A percentile compares a stretch with the other conserved stretches of the same genome.
These are phyloP conservation scores for Keiferia lycopersicella DNA, from an alignment of 2,888 invertebrate genomes.

Conservation along the genomic window DNA sequence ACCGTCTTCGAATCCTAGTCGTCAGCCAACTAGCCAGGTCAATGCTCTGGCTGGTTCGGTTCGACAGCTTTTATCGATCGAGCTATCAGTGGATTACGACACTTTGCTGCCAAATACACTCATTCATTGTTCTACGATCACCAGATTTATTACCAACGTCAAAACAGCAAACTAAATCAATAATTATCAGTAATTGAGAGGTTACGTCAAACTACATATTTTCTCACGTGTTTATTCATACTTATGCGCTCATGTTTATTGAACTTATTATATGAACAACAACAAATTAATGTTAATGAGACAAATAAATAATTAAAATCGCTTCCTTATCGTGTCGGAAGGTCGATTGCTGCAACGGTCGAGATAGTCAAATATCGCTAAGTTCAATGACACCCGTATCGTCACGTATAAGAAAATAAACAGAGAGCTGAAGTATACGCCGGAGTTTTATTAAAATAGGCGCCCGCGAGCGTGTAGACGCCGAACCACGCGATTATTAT, in stretches of 20 bases:
- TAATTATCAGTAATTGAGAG: not conserved
- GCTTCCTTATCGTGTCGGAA: constrained; percentile 2
- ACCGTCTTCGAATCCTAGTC: not conserved
- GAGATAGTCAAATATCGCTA: constrained; percentile 16
- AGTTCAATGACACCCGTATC: constrained; percentile 7
- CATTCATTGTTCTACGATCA: not conserved
- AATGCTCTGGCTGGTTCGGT: not conserved
- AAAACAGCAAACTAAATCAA: not conserved
- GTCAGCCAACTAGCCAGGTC: constrained; percentile 14
- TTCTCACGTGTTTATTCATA: not conserved
- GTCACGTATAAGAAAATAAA: constrained; percentile 8
- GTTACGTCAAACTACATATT: not conserved
- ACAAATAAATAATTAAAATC: constrained; percentile 8
- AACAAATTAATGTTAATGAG: not conserved
- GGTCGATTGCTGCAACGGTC: constrained; percentile 11
- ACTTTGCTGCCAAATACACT: constrained; percentile 3
- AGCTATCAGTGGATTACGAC: constrained; percentile 1
- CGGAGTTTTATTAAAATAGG: constrained; percentile 18
- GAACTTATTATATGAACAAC: not conserved
- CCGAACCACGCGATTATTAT: constrained; percentile 4
- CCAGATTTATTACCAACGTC: not conserved
- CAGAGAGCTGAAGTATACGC: constrained; percentile 5
- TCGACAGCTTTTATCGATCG: constrained; percentile 7
- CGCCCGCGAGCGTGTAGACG: not conserved
- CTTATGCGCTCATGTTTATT: not conserved